These are phyloP conservation scores for Heliconius hortense DNA, from an alignment of 2,888 invertebrate species.

Conservation along the genomic window DNA sequence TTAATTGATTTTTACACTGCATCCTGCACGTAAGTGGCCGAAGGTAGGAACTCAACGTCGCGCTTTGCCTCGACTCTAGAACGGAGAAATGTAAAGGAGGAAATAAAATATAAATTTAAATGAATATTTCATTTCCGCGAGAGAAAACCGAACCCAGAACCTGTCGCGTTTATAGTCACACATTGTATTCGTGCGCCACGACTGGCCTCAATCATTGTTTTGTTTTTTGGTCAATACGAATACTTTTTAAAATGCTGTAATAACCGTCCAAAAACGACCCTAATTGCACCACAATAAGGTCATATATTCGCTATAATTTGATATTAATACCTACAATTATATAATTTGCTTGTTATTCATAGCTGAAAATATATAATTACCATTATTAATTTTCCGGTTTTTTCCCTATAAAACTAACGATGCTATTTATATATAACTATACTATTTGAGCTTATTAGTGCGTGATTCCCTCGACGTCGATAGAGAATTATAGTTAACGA, in stretches of 20 bases:
- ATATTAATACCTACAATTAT: neutral
- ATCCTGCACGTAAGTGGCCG: no score
- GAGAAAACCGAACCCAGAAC: no score
- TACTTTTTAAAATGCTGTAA: neutral
- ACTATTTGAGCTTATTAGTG: slow-evolving; percentile 26
- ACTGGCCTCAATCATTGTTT: no score
- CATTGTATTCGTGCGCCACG: no score
- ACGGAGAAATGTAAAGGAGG: no score
- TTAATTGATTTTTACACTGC: no score
- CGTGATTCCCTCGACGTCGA: slow-evolving; percentile 28
- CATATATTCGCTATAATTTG: neutral
- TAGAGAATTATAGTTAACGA: slow-evolving; percentile 11
- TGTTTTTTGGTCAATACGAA: neutral
- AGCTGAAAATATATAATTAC: no score
- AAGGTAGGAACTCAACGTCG: no score
- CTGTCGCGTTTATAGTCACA: no score
- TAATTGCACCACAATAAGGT: neutral
- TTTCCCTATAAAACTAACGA: neutral
- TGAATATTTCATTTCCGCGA: no score
- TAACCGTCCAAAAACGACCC: neutral
- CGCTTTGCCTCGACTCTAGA: no score
- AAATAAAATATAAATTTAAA: no score
- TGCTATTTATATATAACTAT: slow-evolving; percentile 13
- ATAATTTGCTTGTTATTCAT: neutral
- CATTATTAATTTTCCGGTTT: neutral